phyloP scores from a whole-genome alignment of 2,888 invertebrate species.

The Hoplodrina ambigua region DNA sequence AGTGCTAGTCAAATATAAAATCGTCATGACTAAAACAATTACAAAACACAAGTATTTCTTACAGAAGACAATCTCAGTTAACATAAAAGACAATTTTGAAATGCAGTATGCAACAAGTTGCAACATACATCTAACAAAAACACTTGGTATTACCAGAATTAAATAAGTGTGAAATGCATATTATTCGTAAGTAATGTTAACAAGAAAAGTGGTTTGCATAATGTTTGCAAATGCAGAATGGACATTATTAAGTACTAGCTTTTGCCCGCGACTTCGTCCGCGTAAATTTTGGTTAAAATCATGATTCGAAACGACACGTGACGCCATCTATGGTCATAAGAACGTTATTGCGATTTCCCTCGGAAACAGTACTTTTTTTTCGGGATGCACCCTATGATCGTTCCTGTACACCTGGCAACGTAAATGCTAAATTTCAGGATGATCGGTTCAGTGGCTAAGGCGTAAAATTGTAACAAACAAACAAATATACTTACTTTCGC shows the following conservation, averaged over 20 bases:
- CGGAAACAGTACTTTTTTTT: too few species aligned
- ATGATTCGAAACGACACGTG: too few species aligned
- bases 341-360: too few species aligned
- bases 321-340: too few species aligned
- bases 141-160: conserved; percentile 38
- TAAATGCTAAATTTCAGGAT: too few species aligned
- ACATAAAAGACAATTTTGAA: conserved; percentile 34
- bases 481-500: too few species aligned
- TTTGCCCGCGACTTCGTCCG: too few species aligned
- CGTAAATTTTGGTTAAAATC: too few species aligned
- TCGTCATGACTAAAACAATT: background rate
- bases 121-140: conserved; percentile 25
- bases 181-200: conserved; percentile 31
- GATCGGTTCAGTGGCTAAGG: too few species aligned
- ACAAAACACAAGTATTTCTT: conserved; percentile 7
- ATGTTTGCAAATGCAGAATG: conserved; percentile 27
- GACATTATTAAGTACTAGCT: background rate
- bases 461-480: too few species aligned
- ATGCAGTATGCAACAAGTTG: conserved; percentile 38
- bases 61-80: conserved; percentile 9
- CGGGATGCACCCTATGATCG: too few species aligned
- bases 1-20: background rate
- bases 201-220: conserved; percentile 43
- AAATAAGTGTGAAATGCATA: conserved; percentile 38
- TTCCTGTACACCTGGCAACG: too few species aligned